Percentiles rank a stretch among this genome's conserved stretches.
phyloP scores from a whole-genome alignment of 2,888 invertebrate genomes.

The Homarus gammarus region DNA sequence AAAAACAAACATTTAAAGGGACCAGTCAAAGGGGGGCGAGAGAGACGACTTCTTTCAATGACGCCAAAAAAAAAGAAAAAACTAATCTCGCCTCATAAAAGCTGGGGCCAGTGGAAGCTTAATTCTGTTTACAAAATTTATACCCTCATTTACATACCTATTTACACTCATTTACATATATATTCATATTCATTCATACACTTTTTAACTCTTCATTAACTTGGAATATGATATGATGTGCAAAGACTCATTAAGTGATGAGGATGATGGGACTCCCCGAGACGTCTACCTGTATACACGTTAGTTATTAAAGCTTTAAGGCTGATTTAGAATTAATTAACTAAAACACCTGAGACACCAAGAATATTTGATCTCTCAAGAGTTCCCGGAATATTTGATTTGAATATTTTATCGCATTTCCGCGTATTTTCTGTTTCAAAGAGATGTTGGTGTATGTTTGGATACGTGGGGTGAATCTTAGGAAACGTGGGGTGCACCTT shows the following conservation, averaged over 20 bases:
- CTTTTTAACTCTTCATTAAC: conserved; percentile 13
- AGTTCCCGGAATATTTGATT: too few relatives aligned
- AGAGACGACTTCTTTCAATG: too few relatives aligned
- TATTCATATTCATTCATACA: background rate
- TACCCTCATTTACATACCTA: background rate
- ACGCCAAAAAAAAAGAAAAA: background rate
- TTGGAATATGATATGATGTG: conserved; percentile 5
- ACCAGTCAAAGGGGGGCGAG: background rate
- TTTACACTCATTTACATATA: background rate
- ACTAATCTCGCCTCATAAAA: background rate
- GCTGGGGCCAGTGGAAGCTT: background rate
- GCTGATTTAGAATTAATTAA: background rate
- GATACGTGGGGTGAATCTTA: too few relatives aligned
- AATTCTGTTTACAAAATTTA: conserved; percentile 8
- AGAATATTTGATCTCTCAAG: background rate
- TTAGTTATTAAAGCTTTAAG: background rate
- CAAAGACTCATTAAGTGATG: background rate
- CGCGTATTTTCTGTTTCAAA: too few relatives aligned
- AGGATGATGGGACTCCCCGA: background rate
- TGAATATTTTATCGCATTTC: too few relatives aligned
- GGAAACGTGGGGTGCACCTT: too few relatives aligned
- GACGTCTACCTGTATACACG: too few relatives aligned
- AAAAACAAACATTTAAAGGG: background rate
- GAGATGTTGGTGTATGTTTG: too few relatives aligned
- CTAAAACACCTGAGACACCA: background rate